phyloP scores from a whole-genome alignment of 2,888 invertebrate genomes.

The Diachrysia chrysitis region DNA sequence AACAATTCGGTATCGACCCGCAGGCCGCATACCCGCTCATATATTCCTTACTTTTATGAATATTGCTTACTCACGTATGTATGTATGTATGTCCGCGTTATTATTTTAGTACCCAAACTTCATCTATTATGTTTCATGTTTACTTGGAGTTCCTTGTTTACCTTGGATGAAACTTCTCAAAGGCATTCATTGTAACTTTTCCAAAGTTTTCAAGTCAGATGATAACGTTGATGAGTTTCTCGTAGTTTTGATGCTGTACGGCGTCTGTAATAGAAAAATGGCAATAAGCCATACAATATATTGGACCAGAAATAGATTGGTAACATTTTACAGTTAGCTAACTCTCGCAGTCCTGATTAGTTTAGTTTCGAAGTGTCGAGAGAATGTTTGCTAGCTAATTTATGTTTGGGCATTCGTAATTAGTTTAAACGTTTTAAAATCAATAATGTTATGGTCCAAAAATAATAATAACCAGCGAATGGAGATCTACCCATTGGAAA shows the following conservation, averaged over 20 bases:
- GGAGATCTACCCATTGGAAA: no score
- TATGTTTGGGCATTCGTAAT: not conserved
- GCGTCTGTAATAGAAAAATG: slow-evolving; percentile 6
- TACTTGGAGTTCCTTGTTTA: slow-evolving; percentile 23
- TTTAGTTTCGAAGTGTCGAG: not conserved
- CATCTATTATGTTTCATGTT: slow-evolving; percentile 18
- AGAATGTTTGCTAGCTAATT: not conserved
- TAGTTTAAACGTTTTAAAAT: not conserved
- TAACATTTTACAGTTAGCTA: not conserved
- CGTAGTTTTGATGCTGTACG: slow-evolving; percentile 8
- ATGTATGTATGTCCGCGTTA: slow-evolving; percentile 23
- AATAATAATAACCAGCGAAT: not conserved
- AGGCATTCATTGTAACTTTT: slow-evolving; percentile 13
- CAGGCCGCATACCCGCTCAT: slow-evolving; percentile 14
- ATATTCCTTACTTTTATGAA: slow-evolving; percentile 28
- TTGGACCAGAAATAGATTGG: slow-evolving; percentile 29
- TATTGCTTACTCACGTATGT: slow-evolving; percentile 19
- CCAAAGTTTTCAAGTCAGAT: not conserved
- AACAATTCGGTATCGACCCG: slow-evolving; percentile 32
- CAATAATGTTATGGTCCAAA: not conserved
- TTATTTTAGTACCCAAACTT: slow-evolving; percentile 24
- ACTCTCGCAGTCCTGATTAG: not conserved
- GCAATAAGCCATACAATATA: slow-evolving; percentile 4
- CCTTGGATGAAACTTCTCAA: slow-evolving; percentile 17
- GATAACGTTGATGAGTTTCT: slow-evolving; percentile 29